Base-by-base conservation (phyloP, 2,888 invertebrate species). In the Alitta virens region DNA sequence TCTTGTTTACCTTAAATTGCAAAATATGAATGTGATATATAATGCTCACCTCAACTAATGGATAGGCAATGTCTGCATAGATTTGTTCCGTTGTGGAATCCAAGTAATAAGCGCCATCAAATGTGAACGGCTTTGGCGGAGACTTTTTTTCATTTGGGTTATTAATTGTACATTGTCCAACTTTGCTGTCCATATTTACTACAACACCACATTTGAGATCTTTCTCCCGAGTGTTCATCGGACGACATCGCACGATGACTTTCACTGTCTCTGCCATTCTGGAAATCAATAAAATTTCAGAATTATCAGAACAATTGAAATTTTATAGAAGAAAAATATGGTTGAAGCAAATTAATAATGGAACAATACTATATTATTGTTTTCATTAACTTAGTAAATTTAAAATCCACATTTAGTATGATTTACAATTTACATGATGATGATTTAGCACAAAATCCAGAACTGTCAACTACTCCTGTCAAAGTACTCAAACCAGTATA, bases 51-150 rank as follows among this genome's bases (percentile, higher is more conserved):
- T 92, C 91, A 42, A 92, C 89, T 38, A 92, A 81, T 1, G 91
- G 88, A 77, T 90, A 92, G 64, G 90, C 90, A 64, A 92, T 91
- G 75, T 94, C 92, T 77, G 91, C 91, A 85, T 94, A 94, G 42
- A 94, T 89, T 50, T 86, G 86, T 79, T 93, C 93, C 0, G 93
- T 93, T n/a, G 87, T 88, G 0, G 91, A 88, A 61, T 89, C 87
- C 51, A 86, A 85, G 71, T 87, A 88, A 79, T 93, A 94, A 1
- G 90, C 88, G 33, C 91, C 92, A 81, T 94, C 94, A 83, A 92
- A 94, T 23, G 89, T 89, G 81, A 92, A 92, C 53, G 66, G 67
- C 69, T 79, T 78, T 24, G 77, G 77, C 9, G 75, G 75, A 16
- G 77, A 75, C 58, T 78, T 78, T 9, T 63, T 58, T 64, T 79